Percentiles rank a stretch among this genome's conserved stretches.
Conservation (phyloP, 2,113 vertebrate species). For the Ciconia stormi region DNA sequence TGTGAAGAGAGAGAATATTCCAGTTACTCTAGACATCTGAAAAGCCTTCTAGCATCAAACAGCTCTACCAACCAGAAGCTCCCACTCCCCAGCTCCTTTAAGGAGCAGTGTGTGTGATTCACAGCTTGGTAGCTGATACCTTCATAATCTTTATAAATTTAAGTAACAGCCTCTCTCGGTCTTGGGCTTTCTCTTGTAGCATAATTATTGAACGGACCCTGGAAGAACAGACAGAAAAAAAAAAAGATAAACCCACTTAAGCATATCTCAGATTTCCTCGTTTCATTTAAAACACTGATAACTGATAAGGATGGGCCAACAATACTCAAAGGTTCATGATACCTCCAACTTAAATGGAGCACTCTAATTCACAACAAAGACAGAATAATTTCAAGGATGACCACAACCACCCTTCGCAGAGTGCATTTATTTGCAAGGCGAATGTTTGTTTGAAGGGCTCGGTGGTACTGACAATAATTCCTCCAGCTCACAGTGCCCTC, state of each 20-base stretch:
- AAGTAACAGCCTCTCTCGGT: conserved; percentile 92
- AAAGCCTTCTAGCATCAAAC: neutral
- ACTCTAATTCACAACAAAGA: neutral
- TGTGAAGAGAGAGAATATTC: conserved; percentile 36
- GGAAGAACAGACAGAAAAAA: neutral
- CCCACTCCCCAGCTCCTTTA: neutral
- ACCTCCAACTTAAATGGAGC: neutral
- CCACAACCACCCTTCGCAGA: neutral
- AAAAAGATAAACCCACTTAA: neutral
- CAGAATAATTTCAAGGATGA: neutral
- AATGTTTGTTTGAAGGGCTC: neutral
- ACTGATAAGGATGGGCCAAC: neutral
- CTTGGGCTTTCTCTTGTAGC: conserved; percentile 96
- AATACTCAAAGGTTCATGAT: neutral
- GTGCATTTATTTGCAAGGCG: neutral
- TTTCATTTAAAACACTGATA: neutral
- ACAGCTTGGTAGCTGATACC: conserved; percentile 65
- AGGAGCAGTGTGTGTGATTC: neutral
- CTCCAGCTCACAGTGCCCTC: neutral
- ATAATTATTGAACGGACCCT: conserved; percentile 99
- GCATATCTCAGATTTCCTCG: neutral
- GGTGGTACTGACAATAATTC: neutral
- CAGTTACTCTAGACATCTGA: neutral
- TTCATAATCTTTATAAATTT: conserved; percentile 99
- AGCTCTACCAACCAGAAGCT: neutral